phyloP scores from a whole-genome alignment of 2,797 vertebrate genomes.

The Sebastes glaucus region DNA sequence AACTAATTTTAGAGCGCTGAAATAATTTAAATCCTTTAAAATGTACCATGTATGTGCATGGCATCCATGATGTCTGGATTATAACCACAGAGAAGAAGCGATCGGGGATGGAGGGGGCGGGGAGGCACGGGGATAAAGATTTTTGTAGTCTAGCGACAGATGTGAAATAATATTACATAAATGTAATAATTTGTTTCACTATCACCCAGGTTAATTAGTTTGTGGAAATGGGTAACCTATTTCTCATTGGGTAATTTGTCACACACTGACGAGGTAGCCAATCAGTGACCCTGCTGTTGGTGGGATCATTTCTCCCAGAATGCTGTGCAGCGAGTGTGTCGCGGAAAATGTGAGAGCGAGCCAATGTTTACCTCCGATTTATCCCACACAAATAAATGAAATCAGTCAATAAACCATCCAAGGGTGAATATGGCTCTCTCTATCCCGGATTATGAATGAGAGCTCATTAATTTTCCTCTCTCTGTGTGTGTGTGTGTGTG shows the following conservation, averaged over 20 bases:
- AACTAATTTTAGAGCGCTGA: accelerated
- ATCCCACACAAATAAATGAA: conserved; percentile 99
- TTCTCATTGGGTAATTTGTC: conserved; percentile 99
- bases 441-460: conserved; percentile 89
- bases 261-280: conserved; percentile 94
- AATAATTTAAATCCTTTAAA: not conserved
- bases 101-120: not conserved
- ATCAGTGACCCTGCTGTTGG: conserved; percentile 93
- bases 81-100: not conserved
- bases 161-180: conserved; percentile 99
- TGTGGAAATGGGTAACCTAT: conserved; percentile 97
- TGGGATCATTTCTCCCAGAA: conserved; percentile 90
- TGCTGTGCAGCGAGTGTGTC: conserved; percentile 87
- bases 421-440: conserved; percentile 96
- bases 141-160: conserved; percentile 86
- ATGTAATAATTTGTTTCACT: conserved; percentile 99
- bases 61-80: conserved; percentile 8
- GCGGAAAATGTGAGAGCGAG: conserved; percentile 90
- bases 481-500: conserved; percentile 10
- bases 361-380: conserved; percentile 93
- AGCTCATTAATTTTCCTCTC: conserved; percentile 80
- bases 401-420: conserved; percentile 98
- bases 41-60: not conserved
- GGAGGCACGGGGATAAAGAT: conserved; percentile 47
- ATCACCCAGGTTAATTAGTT: conserved; percentile 98